Conservation (phyloP, 2,113 vertebrate genomes). For the Pygoscelis adeliae region DNA sequence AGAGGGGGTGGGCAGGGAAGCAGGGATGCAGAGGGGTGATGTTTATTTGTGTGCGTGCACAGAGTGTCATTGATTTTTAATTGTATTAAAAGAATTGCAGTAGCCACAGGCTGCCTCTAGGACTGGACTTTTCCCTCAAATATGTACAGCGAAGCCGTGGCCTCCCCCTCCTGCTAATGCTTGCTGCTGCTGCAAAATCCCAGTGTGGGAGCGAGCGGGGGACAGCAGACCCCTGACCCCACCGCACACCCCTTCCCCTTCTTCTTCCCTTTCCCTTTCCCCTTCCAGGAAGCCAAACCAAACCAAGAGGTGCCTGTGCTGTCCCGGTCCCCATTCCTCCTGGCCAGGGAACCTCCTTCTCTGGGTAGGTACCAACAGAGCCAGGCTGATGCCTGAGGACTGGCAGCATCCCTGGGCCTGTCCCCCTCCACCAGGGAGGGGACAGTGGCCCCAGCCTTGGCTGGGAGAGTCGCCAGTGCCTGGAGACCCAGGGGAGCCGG, state of each 20-base stretch:
- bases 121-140: constrained; percentile 36
- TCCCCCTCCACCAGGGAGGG: not conserved
- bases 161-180: not conserved
- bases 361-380: not conserved
- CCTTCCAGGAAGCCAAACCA: not conserved
- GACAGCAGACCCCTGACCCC: not conserved
- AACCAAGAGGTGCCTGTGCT: not conserved
- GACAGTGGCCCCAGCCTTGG: not conserved
- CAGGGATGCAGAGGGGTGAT: constrained; percentile 30
- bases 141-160: not conserved
- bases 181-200: not conserved
- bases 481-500: not conserved
- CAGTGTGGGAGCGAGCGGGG: rapidly evolving
- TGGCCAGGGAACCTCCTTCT: rapidly evolving
- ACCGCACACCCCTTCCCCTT: not conserved
- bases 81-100: constrained; percentile 39
- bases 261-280: not conserved
- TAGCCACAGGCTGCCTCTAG: constrained; percentile 60
- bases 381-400: not conserved
- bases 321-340: not conserved
- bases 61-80: constrained; percentile 48
- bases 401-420: not conserved
- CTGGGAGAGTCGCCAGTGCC: not conserved
- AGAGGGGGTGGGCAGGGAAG: constrained; percentile 33
- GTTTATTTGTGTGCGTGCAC: constrained; percentile 47